Evolutionary conservation across 2,888 invertebrate genomes (phyloP).

Genomic region (Drosophila siamana): DNA sequence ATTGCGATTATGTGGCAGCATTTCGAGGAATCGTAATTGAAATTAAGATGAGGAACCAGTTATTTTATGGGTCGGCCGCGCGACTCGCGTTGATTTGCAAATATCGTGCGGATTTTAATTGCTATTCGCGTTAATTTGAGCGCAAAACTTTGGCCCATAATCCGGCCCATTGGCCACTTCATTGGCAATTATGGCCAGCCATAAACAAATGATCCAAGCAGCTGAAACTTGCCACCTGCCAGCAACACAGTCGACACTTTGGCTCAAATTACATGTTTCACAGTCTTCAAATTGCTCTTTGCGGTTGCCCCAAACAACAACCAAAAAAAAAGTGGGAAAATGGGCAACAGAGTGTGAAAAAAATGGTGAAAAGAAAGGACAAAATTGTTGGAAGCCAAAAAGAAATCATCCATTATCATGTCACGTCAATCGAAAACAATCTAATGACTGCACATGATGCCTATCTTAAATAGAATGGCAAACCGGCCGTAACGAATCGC

Average conservation of each 20-base stretch:
- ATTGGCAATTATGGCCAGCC: conserved; percentile 66
- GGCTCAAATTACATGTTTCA: conserved; percentile 48
- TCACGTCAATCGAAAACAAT: conserved; percentile 83
- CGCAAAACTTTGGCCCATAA: conserved; percentile 62
- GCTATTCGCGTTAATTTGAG: conserved; percentile 64
- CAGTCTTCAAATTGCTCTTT: conserved; percentile 13
- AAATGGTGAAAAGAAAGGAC: conserved; percentile 18
- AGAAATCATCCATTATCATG: conserved; percentile 80
- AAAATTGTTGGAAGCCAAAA: conserved; percentile 15
- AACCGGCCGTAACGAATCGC: conserved; percentile 39
- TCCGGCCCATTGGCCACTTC: conserved; percentile 51
- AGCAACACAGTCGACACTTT: conserved; percentile 31
- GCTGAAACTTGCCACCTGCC: conserved; percentile 49
- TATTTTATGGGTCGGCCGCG: conserved; percentile 5
- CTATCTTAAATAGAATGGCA: conserved; percentile 79
- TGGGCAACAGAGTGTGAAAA: conserved; percentile 25
- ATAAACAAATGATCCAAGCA: conserved; percentile 68
- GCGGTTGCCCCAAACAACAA: conserved; percentile 4
- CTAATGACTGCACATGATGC: conserved; percentile 83
- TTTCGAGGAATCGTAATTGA: conserved; percentile 35
- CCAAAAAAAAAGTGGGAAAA: conserved; percentile 31
- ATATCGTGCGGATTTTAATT: conserved; percentile 71
- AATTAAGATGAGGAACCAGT: conserved; percentile 34
- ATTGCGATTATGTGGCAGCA: conserved; percentile 40
- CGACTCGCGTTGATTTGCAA: conserved; percentile 36